Conservation (phyloP, 2,113 vertebrate genomes). For the Panurus biarmicus region DNA sequence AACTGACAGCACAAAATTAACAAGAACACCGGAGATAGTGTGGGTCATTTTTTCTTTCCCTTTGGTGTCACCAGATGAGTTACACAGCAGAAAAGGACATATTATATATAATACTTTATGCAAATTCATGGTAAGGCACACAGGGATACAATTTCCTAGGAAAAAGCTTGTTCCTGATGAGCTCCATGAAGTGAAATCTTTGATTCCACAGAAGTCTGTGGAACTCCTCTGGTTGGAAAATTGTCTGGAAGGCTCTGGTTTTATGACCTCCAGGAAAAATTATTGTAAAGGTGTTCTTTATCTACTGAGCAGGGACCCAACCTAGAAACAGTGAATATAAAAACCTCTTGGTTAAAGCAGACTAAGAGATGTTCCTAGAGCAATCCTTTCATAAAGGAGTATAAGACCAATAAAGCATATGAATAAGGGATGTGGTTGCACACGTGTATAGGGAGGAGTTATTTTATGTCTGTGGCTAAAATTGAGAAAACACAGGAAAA, state of each 20-base stretch:
- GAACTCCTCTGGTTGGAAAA: neutral
- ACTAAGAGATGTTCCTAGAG: neutral
- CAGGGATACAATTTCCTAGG: neutral
- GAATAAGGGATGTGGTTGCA: neutral
- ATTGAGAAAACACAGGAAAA: neutral
- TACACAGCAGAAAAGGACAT: neutral
- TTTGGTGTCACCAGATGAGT: neutral
- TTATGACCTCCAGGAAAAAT: neutral
- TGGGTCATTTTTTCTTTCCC: neutral
- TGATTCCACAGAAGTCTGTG: neutral
- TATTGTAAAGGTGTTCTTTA: neutral
- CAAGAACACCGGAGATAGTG: neutral
- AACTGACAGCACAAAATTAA: neutral
- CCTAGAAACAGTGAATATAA: neutral
- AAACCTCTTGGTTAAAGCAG: neutral
- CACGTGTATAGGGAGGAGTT: neutral
- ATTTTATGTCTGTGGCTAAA: neutral
- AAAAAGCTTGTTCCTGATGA: neutral
- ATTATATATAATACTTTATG: neutral
- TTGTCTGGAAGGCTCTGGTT: neutral
- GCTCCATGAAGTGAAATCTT: neutral
- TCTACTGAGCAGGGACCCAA: neutral
- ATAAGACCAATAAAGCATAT: neutral
- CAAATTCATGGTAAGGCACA: neutral
- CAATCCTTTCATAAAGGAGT: neutral